Evolutionary conservation across 2,888 invertebrate species (phyloP).

Genomic region (Cheilosia urbana): DNA sequence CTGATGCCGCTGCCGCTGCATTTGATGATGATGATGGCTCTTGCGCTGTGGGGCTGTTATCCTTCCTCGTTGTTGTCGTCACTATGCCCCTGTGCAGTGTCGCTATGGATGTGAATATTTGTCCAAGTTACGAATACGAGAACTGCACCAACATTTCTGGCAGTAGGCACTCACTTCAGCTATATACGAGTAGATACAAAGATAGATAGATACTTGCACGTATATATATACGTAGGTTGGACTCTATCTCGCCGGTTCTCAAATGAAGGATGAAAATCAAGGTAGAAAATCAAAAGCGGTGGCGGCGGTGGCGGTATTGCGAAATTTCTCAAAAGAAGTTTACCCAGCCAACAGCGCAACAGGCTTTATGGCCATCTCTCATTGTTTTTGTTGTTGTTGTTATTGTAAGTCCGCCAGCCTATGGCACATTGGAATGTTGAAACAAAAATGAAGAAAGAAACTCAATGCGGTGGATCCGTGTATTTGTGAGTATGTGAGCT

Average conservation of each 20-base stretch:
- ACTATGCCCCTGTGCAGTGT: constrained; percentile 12
- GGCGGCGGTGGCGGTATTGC: constrained; percentile 55
- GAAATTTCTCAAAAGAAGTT: constrained; percentile 43
- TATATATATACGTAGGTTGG: constrained; percentile 13
- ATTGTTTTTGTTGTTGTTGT: constrained; percentile 58
- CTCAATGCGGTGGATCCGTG: constrained; percentile 6
- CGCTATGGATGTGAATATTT: constrained; percentile 49
- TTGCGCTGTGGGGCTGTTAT: constrained; percentile 45
- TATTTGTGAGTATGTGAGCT: background rate
- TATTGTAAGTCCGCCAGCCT: constrained; percentile 32
- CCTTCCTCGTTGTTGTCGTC: constrained; percentile 42
- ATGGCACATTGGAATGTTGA: constrained; percentile 58
- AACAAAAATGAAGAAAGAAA: constrained; percentile 45
- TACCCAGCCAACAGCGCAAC: constrained; percentile 38
- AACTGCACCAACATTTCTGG: constrained; percentile 22
- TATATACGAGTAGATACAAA: constrained; percentile 6
- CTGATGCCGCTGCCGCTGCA: constrained; percentile 44
- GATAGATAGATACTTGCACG: constrained; percentile 26
- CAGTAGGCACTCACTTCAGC: constrained; percentile 3
- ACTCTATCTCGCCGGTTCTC: constrained; percentile 10
- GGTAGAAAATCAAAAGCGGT: constrained; percentile 48
- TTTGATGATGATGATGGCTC: constrained; percentile 46
- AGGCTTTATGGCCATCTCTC: constrained; percentile 43
- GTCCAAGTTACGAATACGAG: constrained; percentile 43
- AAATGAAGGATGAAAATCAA: constrained; percentile 53